Conservation (phyloP, 2,113 vertebrate genomes). For the Rallus limicola region DNA sequence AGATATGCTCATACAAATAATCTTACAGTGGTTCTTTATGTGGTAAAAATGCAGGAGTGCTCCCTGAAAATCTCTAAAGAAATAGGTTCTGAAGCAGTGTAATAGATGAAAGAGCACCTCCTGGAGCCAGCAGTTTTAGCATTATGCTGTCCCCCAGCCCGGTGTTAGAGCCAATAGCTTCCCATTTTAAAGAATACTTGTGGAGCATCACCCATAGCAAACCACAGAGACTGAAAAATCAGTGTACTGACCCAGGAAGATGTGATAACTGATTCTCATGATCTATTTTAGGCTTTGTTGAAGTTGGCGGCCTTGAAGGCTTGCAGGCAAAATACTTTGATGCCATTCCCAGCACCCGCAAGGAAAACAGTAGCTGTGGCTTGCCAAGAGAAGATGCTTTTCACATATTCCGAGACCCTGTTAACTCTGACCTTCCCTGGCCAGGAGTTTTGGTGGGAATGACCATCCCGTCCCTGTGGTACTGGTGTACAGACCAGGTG, state of each 20-base stretch:
- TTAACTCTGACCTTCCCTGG: slow-evolving; percentile 94
- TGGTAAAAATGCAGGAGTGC: background rate
- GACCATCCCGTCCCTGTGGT: slow-evolving; percentile 95
- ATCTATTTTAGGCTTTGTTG: slow-evolving; percentile 81
- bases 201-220: background rate
- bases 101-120: background rate
- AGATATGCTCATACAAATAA: background rate
- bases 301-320: slow-evolving; percentile 87
- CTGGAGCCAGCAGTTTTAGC: background rate
- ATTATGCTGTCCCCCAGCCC: background rate
- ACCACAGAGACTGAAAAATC: background rate
- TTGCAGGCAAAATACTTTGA: slow-evolving; percentile 81
- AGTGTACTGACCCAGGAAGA: fast-evolving
- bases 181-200: too few species aligned
- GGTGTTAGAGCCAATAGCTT: fast-evolving
- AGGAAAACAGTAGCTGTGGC: slow-evolving; percentile 88
- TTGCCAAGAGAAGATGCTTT: slow-evolving; percentile 90
- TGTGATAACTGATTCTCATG: background rate
- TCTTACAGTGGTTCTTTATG: background rate
- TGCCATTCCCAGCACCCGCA: slow-evolving; percentile 82
- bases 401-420: slow-evolving; percentile 90
- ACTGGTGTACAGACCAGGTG: slow-evolving; percentile 99
- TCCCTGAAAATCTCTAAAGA: background rate
- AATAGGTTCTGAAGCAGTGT: background rate
- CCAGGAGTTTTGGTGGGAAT: slow-evolving; percentile 92